Evolutionary conservation across 1,140 invertebrate species (phyloP).

Genomic region (Heliconius hewitsoni): DNA sequence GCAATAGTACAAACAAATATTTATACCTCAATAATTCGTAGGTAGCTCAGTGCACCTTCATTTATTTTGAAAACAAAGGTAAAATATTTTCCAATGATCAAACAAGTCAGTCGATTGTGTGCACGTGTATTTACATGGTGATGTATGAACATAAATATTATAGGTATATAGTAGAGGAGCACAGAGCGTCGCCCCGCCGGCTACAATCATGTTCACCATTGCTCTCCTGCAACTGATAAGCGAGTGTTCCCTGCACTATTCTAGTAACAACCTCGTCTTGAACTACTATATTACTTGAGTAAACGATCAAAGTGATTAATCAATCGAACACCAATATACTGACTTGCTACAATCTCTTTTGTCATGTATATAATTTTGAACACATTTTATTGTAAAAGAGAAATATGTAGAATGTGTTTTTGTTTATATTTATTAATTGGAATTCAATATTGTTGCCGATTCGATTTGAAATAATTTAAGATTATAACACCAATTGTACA

Average conservation of each 20-base stretch:
- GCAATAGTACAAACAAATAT: background rate
- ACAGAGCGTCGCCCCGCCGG: conserved; percentile 28
- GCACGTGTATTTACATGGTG: conserved; percentile 19
- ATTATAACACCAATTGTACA: too few relatives aligned
- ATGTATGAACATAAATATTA: conserved; percentile 31
- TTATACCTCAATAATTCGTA: background rate
- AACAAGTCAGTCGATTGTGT: conserved; percentile 18
- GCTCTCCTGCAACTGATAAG: conserved; percentile 28
- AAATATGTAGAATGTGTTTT: too few relatives aligned
- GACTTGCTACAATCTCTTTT: background rate
- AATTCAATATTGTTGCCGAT: background rate
- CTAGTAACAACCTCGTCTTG: background rate
- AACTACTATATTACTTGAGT: background rate
- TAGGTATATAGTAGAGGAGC: conserved; percentile 11
- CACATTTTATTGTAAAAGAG: background rate
- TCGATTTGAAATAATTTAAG: too few relatives aligned
- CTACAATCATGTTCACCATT: conserved; percentile 32
- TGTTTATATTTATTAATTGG: conserved; percentile 6
- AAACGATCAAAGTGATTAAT: background rate
- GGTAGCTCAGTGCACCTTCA: background rate
- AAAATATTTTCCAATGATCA: conserved; percentile 2
- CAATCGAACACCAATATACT: background rate
- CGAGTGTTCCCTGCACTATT: conserved; percentile 10
- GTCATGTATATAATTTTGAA: background rate
- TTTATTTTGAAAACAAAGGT: background rate